Percentiles rank a stretch among this genome's conserved stretches.
These are phyloP conservation scores for Schizotus pectinicornis DNA, from an alignment of 2,888 invertebrate species.

Conservation along the genomic window DNA sequence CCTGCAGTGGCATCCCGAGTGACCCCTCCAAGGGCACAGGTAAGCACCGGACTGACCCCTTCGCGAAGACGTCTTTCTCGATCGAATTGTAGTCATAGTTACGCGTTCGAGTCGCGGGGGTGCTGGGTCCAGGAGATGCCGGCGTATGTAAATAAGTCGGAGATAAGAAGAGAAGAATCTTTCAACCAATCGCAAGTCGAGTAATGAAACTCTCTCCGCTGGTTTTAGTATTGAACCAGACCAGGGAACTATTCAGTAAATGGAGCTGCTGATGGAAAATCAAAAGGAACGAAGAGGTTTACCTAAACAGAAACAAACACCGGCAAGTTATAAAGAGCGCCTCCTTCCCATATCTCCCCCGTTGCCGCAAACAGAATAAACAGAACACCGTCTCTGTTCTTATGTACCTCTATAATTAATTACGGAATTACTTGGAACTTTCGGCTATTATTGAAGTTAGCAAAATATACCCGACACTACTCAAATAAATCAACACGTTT, in stretches of 20 bases:
- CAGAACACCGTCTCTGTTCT: conserved; percentile 45
- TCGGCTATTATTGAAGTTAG: conserved; percentile 52
- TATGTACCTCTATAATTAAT: conserved; percentile 55
- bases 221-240: conserved; percentile 51
- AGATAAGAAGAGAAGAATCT: conserved; percentile 54
- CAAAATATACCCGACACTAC: conserved; percentile 40
- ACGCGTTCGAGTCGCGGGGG: no score
- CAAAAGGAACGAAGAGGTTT: conserved; percentile 58
- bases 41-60: conserved; percentile 7
- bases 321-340: conserved; percentile 54
- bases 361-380: conserved; percentile 52
- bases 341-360: conserved; percentile 34
- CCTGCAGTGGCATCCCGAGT: conserved; percentile 37
- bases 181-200: conserved; percentile 54
- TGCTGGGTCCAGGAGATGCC: neutral
- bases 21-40: conserved; percentile 32
- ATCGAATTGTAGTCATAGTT: neutral
- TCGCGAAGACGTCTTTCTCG: neutral
- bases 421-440: conserved; percentile 52
- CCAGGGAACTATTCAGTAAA: conserved; percentile 55
- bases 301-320: conserved; percentile 58
- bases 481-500: conserved; percentile 43
- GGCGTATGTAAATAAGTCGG: conserved; percentile 51
- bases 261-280: conserved; percentile 57
- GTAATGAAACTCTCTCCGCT: conserved; percentile 51